Base-by-base conservation (phyloP, 2,888 invertebrate genomes). In the Tetrapedia diversipes region DNA sequence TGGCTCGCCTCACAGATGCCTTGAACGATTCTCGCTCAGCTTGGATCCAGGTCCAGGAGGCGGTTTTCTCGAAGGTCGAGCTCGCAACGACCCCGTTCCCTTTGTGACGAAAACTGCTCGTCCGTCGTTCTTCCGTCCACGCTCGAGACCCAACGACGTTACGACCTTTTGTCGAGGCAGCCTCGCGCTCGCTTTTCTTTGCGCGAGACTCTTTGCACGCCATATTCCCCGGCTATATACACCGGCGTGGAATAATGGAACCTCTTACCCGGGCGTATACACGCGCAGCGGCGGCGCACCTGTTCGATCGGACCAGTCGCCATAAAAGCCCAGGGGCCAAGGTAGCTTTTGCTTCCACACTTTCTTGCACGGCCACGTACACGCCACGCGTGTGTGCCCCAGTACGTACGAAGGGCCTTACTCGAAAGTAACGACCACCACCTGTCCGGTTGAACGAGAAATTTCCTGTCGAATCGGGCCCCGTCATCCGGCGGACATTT, bases 261-360 rank as follows among this genome's bases (percentile, higher is more conserved):
- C 77, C 85, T 85, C 85, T 84, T 82, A 84, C 75, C 67, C 73
- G 59, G 49, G 79, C 72, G 63, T 73, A 66, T 69, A 78, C 79
- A 68, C 61, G 60, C 70, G 60, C 70, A 56, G 41, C 72, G 49
- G 27, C 71, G 78, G 77, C 80, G 84, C 89, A 89, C 89, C 89
- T 89, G 89, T 89, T 89, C 87, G 86, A 89, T 88, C 86, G 84
- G 82, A 80, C 83, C 82, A 83, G 79, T 86, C 85, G 79, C 80
- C 86, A 85, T 86, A 86, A 89, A 89, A 86, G 87, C 86, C 83
- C 80, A 79, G 80, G 81, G 82, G 79, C 81, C 79, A 80, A 83
- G 82, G 81, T 83, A 80, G 86, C 81, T 80, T 83, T 86, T 84
- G 81, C 85, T 80, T 81, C 82, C 82, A 80, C 79, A 78, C 86